phyloP scores from a whole-genome alignment of 92 coral and sea anemone species.

The Montipora capitata region DNA sequence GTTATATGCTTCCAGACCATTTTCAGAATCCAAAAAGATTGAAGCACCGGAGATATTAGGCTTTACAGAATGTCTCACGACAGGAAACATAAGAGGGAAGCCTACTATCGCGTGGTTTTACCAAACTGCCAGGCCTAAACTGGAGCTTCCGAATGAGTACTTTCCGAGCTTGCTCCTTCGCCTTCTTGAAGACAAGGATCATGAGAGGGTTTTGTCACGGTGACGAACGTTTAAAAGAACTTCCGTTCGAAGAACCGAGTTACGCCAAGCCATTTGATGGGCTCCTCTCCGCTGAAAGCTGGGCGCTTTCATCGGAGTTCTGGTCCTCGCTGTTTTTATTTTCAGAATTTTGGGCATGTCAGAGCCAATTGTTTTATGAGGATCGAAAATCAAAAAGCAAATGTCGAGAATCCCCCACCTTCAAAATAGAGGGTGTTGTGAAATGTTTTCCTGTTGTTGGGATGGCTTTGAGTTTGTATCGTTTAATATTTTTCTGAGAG shows the following conservation, averaged over 20 bases:
- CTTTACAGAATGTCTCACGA: constrained; percentile 18
- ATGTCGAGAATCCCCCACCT: too few species aligned
- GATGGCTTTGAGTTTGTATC: too few species aligned
- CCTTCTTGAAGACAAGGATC: constrained; percentile 26
- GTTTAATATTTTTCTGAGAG: too few species aligned
- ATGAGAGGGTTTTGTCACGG: not conserved
- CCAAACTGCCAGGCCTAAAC: constrained; percentile 25
- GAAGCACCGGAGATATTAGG: not conserved
- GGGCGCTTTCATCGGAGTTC: not conserved
- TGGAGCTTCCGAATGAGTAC: constrained; percentile 23
- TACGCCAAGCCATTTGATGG: too few species aligned
- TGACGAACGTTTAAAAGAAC: constrained; percentile 36
- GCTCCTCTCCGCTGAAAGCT: not conserved
- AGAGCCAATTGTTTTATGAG: constrained; percentile 7
- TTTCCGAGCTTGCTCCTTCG: constrained; percentile 30
- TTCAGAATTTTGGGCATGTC: constrained; percentile 8
- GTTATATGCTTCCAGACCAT: too few species aligned
- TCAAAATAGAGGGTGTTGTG: too few species aligned
- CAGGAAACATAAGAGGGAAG: constrained; percentile 10
- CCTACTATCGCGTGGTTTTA: constrained; percentile 38
- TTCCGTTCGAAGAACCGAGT: not conserved
- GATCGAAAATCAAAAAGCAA: too few species aligned
- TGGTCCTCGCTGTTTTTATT: constrained; percentile 19
- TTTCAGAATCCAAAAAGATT: too few species aligned
- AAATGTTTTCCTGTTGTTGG: too few species aligned